Base-by-base conservation (phyloP, 2,797 vertebrate species). In the Hyperoplus lanceolatus region DNA sequence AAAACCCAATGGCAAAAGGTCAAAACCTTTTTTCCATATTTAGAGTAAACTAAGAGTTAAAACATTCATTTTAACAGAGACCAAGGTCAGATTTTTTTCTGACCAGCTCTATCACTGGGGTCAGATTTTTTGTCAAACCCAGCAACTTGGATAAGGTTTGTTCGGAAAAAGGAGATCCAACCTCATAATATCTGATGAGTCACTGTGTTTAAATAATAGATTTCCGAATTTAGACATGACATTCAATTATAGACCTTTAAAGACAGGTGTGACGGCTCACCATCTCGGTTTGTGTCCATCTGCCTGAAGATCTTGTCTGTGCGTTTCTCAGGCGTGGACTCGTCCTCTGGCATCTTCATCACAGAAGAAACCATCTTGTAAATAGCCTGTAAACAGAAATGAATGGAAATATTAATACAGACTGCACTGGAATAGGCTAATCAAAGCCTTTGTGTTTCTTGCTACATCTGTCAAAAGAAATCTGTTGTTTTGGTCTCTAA, bases 301-400 rank as follows among this genome's bases (percentile, higher is more conserved):
- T 99, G 98, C 63, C 97, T 96, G 93, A 99, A 99, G 88, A 99
- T 99, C 94, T 99, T 99, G 67, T 99, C 98, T 57, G 98, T 99
- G 87, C 98, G 96, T 90, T 99, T 99, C 91, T 99, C 98, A 6
- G 98, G 98, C 41, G 98, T 99, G 0, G 98, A 98, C 83, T 99
- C 98, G 0, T 99, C 98, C 90, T 99, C 98, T 0, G 98, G 98
- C 98, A 99, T 99, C 95, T 99, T 99, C 98, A 99, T 99, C 82
- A 99, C 98, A 0, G 98, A 98, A 53, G 98, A 99, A 78, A 99
- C 98, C 98, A 99, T 99, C 92, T 98, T 99, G 91, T 99, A 99
- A 93, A 99, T 99, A 12, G 98, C 98, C 98, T 99, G 85, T 69
- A 83, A 73, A 79, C 21, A 36, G 29, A 53, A 14, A n/a, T 11